phyloP scores from a whole-genome alignment of 2,888 invertebrate species.

The Chymomyza amoena region DNA sequence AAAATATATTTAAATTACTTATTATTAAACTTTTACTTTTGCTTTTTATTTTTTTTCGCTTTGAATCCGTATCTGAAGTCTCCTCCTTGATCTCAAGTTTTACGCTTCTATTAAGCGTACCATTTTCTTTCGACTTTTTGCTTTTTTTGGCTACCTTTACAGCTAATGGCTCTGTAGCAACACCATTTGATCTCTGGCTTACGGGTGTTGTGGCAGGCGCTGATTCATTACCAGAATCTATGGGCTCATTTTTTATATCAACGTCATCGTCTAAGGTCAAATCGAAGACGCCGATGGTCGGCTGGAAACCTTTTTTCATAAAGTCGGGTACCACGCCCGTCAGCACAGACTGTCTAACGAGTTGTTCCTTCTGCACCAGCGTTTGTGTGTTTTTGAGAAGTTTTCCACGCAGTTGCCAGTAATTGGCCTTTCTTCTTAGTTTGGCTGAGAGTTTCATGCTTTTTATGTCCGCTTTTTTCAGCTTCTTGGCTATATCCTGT shows the following conservation, averaged over 20 bases:
- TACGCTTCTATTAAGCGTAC: background rate
- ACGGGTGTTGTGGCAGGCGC: background rate
- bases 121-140: background rate
- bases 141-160: background rate
- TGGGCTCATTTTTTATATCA: background rate
- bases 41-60: background rate
- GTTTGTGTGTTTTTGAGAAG: conserved; percentile 39
- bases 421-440: conserved; percentile 27
- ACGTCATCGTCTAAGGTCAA: background rate
- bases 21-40: background rate
- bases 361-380: conserved; percentile 47
- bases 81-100: background rate
- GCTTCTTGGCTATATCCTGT: background rate
- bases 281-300: background rate
- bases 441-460: background rate
- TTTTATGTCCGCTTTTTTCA: conserved; percentile 28
- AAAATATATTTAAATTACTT: background rate
- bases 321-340: conserved; percentile 49
- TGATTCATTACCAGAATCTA: background rate
- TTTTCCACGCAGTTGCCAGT: conserved; percentile 43
- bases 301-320: conserved; percentile 16
- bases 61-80: background rate
- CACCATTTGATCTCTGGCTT: background rate
- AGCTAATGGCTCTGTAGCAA: background rate
- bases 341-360: conserved; percentile 54